Evolutionary conservation across 2,797 vertebrate genomes (phyloP).

Genomic region (Botia kubotai): DNA sequence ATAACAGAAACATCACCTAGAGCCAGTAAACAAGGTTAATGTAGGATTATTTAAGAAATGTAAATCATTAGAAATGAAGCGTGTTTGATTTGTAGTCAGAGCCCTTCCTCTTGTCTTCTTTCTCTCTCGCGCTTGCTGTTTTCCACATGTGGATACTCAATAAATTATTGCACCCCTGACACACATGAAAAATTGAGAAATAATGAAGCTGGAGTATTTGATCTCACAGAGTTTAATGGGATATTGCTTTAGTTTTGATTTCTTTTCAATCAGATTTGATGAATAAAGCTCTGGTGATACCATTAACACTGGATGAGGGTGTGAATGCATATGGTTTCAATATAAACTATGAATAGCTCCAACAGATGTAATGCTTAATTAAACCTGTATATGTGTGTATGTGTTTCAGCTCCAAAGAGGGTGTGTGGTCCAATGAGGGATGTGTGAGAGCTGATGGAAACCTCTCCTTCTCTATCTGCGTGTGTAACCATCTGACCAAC

Average conservation of each 20-base stretch:
- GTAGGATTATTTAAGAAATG: slow-evolving; percentile 53
- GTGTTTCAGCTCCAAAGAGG: slow-evolving; percentile 82
- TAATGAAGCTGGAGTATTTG: slow-evolving; percentile 16
- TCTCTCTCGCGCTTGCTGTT: slow-evolving; percentile 49
- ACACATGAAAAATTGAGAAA: slow-evolving; percentile 1
- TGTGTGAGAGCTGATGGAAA: slow-evolving; percentile 85
- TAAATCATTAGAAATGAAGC: slow-evolving; percentile 67
- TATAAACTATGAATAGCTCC: slow-evolving; percentile 61
- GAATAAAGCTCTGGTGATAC: slow-evolving; percentile 14
- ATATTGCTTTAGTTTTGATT: slow-evolving; percentile 35
- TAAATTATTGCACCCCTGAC: slow-evolving; percentile 26
- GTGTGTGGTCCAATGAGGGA: slow-evolving; percentile 90
- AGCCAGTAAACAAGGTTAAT: slow-evolving; percentile 61
- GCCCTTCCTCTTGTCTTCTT: slow-evolving; percentile 47
- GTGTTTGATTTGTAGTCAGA: slow-evolving; percentile 69
- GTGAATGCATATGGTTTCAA: slow-evolving; percentile 46
- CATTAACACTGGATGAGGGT: slow-evolving; percentile 1
- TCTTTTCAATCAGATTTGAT: slow-evolving; percentile 37
- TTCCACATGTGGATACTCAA: slow-evolving; percentile 5
- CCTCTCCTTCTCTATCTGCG: slow-evolving; percentile 87
- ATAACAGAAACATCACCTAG: slow-evolving; percentile 52
- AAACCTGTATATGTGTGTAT: slow-evolving; percentile 41
- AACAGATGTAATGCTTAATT: slow-evolving; percentile 58
- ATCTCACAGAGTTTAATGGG: background rate
- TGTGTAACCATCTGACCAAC: slow-evolving; percentile 96